Conservation (phyloP, 2,888 invertebrate genomes). For the Theretra japonica region DNA sequence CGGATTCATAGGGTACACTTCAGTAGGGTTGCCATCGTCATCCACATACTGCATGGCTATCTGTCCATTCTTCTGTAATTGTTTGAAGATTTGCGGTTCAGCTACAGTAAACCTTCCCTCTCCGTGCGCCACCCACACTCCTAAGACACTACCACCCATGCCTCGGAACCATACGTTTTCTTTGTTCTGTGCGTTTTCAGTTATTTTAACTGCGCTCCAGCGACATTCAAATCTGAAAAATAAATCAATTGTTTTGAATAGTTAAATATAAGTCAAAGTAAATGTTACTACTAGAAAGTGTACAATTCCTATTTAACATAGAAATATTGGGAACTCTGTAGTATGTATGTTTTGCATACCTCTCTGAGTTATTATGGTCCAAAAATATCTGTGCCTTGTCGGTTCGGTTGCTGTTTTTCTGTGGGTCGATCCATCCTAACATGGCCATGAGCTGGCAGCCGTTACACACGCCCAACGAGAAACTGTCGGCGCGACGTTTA, state of each 20-base stretch:
- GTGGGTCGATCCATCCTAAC: conserved; percentile 93
- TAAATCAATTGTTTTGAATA: background rate
- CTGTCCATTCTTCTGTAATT: conserved; percentile 85
- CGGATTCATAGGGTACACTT: conserved; percentile 96
- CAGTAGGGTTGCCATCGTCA: conserved; percentile 90
- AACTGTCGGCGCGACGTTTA: conserved; percentile 90
- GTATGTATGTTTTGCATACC: conserved; percentile 78
- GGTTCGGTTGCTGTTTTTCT: conserved; percentile 51
- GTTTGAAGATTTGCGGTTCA: conserved; percentile 72
- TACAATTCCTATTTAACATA: no score
- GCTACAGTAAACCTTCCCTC: conserved; percentile 92
- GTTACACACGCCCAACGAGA: conserved; percentile 99
- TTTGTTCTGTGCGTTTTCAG: conserved; percentile 80
- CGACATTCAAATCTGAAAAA: conserved; percentile 86
- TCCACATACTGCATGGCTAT: conserved; percentile 93
- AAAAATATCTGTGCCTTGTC: conserved; percentile 86
- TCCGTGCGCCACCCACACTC: conserved; percentile 98
- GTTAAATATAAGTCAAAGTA: background rate
- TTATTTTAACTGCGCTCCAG: conserved; percentile 91
- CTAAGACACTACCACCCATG: conserved; percentile 95
- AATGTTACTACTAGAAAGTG: no score
- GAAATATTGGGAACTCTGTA: background rate
- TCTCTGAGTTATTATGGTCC: conserved; percentile 94
- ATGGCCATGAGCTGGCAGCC: conserved; percentile 98
- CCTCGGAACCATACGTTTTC: conserved; percentile 92